Evolutionary conservation across 2,797 vertebrate species (phyloP).

Genomic region (Myotis daubentonii): DNA sequence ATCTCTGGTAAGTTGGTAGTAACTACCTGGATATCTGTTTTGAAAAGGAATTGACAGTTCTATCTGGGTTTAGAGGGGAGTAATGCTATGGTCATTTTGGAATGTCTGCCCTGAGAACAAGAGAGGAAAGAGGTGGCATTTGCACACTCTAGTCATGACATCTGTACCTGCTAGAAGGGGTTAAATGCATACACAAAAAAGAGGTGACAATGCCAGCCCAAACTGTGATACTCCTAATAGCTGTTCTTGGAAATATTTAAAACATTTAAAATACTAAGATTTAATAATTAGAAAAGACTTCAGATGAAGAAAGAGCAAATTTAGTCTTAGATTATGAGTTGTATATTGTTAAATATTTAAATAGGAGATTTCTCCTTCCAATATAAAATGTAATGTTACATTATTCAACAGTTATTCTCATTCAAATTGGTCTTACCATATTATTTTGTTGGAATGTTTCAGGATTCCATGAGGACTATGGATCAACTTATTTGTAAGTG

Average conservation of each 20-base stretch:
- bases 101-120: not conserved
- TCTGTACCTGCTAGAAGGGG: not conserved
- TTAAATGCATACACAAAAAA: not conserved
- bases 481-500: not conserved
- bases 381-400: not conserved
- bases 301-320: not conserved
- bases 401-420: not conserved
- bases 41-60: not conserved
- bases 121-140: not conserved
- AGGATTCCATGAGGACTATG: not conserved
- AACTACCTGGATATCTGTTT: not conserved
- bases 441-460: not conserved
- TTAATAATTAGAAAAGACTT: not conserved
- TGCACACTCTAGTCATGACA: not conserved
- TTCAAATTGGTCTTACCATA: not conserved
- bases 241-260: not conserved
- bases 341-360: not conserved
- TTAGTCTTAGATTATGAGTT: not conserved
- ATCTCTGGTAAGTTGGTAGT: not conserved
- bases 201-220: not conserved
- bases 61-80: not conserved
- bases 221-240: not conserved
- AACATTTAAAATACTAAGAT: not conserved
- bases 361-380: not conserved
- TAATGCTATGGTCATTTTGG: not conserved